Evolutionary conservation across 1,140 invertebrate genomes (phyloP).

Genomic region (Drosophila nebulosa): DNA sequence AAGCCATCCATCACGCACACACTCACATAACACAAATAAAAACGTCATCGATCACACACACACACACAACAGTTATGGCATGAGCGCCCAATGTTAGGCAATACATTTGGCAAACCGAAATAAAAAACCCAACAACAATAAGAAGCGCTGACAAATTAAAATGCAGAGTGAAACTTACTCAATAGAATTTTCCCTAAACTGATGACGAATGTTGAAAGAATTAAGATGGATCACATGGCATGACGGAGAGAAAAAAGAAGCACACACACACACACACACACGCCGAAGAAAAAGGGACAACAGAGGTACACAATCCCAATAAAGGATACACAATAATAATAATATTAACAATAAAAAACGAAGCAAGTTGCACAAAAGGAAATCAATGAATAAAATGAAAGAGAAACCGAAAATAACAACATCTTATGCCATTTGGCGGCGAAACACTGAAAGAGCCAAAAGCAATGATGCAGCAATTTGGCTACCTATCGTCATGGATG

Average conservation of each 20-base stretch:
- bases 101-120: slow-evolving; percentile 27
- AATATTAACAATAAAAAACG: slow-evolving; percentile 35
- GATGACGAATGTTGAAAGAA: slow-evolving; percentile 76
- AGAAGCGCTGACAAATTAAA: slow-evolving; percentile 76
- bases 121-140: slow-evolving; percentile 28
- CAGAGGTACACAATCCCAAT: slow-evolving; percentile 14
- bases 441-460: slow-evolving; percentile 19
- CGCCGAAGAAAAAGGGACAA: background rate
- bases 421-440: slow-evolving; percentile 57
- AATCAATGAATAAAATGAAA: slow-evolving; percentile 28
- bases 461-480: slow-evolving; percentile 63
- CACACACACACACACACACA: background rate
- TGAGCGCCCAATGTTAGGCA: slow-evolving; percentile 57
- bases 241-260: slow-evolving; percentile 51
- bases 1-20: slow-evolving; percentile 50
- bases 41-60: slow-evolving; percentile 71
- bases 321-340: slow-evolving; percentile 11
- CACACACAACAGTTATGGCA: background rate
- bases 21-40: slow-evolving; percentile 59
- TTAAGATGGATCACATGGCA: slow-evolving; percentile 78
- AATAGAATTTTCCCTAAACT: slow-evolving; percentile 59
- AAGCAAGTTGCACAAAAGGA: slow-evolving; percentile 40
- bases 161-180: slow-evolving; percentile 57
- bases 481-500: slow-evolving; percentile 60
- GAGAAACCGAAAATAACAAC: slow-evolving; percentile 36